Percentiles rank a stretch among this genome's conserved stretches.
Conservation (phyloP, 2,113 vertebrate genomes). For the Nycticorax nycticorax region DNA sequence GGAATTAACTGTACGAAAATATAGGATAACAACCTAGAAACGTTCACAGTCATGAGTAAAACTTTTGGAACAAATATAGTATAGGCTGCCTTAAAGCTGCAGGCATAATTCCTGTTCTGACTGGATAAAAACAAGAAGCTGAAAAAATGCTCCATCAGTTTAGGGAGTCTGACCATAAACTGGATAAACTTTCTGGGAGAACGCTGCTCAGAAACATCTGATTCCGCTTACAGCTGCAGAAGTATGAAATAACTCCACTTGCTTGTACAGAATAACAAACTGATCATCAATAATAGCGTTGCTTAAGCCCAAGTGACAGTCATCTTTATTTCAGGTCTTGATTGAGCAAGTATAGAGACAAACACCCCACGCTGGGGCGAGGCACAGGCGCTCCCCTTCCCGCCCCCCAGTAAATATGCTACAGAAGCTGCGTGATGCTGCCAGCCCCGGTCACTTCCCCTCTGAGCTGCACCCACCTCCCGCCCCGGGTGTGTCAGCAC, state of each 20-base stretch:
- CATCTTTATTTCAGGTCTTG: background rate
- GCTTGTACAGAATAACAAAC: background rate
- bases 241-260: background rate
- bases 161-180: background rate
- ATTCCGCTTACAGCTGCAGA: background rate
- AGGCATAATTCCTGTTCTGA: background rate
- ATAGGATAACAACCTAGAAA: background rate
- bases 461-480: background rate
- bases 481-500: background rate
- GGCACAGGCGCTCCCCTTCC: background rate
- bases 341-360: background rate
- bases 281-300: background rate
- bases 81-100: background rate
- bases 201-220: background rate
- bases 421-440: background rate
- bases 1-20: background rate
- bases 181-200: background rate
- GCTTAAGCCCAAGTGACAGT: background rate
- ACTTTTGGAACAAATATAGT: background rate
- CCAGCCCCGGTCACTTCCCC: background rate
- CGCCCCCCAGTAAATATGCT: background rate
- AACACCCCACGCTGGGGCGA: background rate
- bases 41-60: background rate
- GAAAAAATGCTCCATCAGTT: accelerated
- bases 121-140: background rate